Evolutionary conservation across 2,888 invertebrate genomes (phyloP).

Genomic region (Cecidostiba fungosa): DNA sequence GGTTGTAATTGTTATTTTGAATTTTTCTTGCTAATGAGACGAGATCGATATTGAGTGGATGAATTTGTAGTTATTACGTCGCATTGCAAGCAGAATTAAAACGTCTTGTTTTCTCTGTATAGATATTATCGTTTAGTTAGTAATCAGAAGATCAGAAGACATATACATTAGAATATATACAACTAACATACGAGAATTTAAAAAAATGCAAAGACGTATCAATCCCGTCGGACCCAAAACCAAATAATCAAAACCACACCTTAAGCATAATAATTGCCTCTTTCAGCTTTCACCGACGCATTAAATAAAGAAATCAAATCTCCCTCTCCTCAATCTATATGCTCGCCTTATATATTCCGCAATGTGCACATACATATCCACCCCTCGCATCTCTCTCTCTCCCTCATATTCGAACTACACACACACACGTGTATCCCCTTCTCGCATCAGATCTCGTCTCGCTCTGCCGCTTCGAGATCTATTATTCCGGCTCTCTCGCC

Average conservation of each 20-base stretch:
- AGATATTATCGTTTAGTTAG: too few species aligned
- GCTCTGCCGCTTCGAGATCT: slow-evolving; percentile 61
- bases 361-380: neutral
- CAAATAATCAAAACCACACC: too few species aligned
- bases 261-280: slow-evolving; percentile 37
- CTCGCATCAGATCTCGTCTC: slow-evolving; percentile 13
- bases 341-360: neutral
- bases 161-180: too few species aligned
- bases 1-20: neutral
- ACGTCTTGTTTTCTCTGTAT: too few species aligned
- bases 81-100: too few species aligned
- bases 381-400: neutral
- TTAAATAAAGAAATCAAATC: slow-evolving; percentile 60
- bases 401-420: neutral
- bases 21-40: neutral
- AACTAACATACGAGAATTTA: too few species aligned
- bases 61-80: too few species aligned
- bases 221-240: too few species aligned
- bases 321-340: neutral
- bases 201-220: neutral
- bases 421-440: slow-evolving; percentile 58
- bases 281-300: slow-evolving; percentile 31
- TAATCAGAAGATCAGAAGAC: too few species aligned
- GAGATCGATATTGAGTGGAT: too few species aligned
- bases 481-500: slow-evolving; percentile 67